Percentiles rank a stretch among this genome's conserved stretches.
Conservation (phyloP, 2,113 vertebrate species). For the Rhinogobius similis region DNA sequence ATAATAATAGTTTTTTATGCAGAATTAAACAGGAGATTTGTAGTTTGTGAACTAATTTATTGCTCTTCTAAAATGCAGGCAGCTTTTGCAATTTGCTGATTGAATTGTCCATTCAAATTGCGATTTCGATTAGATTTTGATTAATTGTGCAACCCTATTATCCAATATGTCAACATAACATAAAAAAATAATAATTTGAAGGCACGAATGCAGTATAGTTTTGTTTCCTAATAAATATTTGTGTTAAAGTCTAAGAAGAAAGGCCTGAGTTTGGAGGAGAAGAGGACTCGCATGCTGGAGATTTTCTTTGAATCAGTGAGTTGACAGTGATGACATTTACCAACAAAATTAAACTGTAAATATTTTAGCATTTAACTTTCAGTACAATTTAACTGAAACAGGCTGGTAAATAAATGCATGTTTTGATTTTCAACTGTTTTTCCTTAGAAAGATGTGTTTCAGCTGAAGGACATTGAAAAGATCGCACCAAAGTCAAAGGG, state of each 20-base stretch:
- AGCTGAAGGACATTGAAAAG: slow-evolving; percentile 97
- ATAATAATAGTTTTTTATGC: too few relatives aligned
- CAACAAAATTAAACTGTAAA: neutral
- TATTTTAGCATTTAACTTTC: neutral
- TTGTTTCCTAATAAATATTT: neutral
- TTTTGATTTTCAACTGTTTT: neutral
- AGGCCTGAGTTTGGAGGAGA: slow-evolving; percentile 94
- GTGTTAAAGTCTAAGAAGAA: slow-evolving; percentile 91
- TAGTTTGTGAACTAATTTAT: too few relatives aligned
- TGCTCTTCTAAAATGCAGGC: too few relatives aligned
- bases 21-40: too few relatives aligned
- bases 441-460: slow-evolving; percentile 94
- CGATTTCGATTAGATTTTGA: too few relatives aligned
- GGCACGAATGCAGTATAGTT: neutral
- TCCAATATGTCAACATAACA: too few relatives aligned
- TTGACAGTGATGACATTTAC: neutral
- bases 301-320: slow-evolving; percentile 97
- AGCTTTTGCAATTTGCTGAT: too few relatives aligned
- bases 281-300: slow-evolving; percentile 96
- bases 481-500: slow-evolving; percentile 97
- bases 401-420: neutral
- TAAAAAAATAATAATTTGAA: too few relatives aligned
- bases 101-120: too few relatives aligned
- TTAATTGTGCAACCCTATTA: too few relatives aligned
- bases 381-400: neutral